Evolutionary conservation across 2,113 vertebrate genomes (phyloP).

Genomic region (Laticauda colubrina): DNA sequence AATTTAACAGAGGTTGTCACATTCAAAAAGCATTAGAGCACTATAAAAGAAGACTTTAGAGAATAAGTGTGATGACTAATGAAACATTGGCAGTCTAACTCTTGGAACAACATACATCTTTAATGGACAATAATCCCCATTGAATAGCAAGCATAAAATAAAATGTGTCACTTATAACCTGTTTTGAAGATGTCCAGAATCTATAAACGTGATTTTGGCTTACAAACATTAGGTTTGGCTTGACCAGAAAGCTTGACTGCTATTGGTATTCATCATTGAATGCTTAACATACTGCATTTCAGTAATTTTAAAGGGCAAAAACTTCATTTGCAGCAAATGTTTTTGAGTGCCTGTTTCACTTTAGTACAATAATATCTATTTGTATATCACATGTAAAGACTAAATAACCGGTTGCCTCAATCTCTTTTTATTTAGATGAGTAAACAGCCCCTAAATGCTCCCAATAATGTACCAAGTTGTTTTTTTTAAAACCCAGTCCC

Average conservation of each 20-base stretch:
- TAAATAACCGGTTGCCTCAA: background rate
- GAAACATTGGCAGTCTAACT: conserved; percentile 25
- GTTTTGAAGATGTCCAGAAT: conserved; percentile 21
- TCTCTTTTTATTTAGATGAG: conserved; percentile 11
- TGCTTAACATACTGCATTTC: background rate
- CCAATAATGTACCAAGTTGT: background rate
- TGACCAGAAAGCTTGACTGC: conserved; percentile 31
- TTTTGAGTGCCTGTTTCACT: background rate
- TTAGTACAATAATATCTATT: conserved; percentile 1
- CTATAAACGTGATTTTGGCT: conserved; percentile 23
- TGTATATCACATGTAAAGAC: background rate
- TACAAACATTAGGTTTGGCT: conserved; percentile 25
- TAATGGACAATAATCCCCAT: conserved; percentile 37
- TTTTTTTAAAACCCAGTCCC: background rate
- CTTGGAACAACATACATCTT: conserved; percentile 32
- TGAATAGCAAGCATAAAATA: conserved; percentile 16
- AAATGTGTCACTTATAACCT: conserved; percentile 16
- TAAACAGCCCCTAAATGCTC: background rate
- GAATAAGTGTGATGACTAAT: conserved; percentile 25
- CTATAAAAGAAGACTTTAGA: conserved; percentile 21
- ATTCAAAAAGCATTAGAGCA: background rate
- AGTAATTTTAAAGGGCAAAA: conserved; percentile 1
- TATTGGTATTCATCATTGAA: background rate
- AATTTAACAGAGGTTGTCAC: conserved; percentile 22
- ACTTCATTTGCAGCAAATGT: background rate